Base-by-base conservation (phyloP, 2,797 vertebrate species). In the Mionectes olivaceus region DNA sequence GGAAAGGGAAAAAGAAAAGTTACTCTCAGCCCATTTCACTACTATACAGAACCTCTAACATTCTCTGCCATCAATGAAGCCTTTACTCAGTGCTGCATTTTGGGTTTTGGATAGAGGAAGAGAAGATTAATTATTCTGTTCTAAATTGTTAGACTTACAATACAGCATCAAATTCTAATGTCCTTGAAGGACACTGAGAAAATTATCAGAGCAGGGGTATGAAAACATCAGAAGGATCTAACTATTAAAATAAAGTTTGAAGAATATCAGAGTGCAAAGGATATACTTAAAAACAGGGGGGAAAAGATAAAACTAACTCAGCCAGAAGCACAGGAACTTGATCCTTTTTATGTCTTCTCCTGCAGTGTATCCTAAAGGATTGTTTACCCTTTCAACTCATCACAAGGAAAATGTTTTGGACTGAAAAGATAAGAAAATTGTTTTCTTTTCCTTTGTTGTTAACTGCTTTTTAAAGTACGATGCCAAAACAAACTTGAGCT, bases 101-200 rank as follows among this genome's bases (percentile, higher is more conserved):
- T 60, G 59, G 52, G 65, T 22, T 43, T 86, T 52, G 39, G 65
- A 49, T 43, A 89, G 57, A 92, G 73, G 94, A 92, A 84, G 46
- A 82, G 73, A 92, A 90, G 68, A 96, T 85, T 74, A 84, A 90
- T 56, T 94, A 82, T 82, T 94, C 82, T 92, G 68, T 94, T 96
- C 61, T 24, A 46, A 83, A 28, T 39, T 83, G 47, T 93, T 94
- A 78, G 57, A 63, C 49, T 87, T 83, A 94, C 17, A 83, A 76
- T 74, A 90, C 64, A 91, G 75, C 35, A 43, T 23, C 52, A 33
- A 89, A 93, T 83, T 77, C 57, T 91, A 71, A 83, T 67, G 33
- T 71, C 30, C 53, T 88, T 69, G 67, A 96, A 97, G 78, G 88
- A 86, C 23, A 32, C 0, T 27, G 55, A 56, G 17, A 14, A 61